A percentile compares a stretch with the other conserved stretches of the same genome.
Evolutionary conservation across 2,113 vertebrate species (phyloP).

Genomic region (Coregonus clupeaformis): DNA sequence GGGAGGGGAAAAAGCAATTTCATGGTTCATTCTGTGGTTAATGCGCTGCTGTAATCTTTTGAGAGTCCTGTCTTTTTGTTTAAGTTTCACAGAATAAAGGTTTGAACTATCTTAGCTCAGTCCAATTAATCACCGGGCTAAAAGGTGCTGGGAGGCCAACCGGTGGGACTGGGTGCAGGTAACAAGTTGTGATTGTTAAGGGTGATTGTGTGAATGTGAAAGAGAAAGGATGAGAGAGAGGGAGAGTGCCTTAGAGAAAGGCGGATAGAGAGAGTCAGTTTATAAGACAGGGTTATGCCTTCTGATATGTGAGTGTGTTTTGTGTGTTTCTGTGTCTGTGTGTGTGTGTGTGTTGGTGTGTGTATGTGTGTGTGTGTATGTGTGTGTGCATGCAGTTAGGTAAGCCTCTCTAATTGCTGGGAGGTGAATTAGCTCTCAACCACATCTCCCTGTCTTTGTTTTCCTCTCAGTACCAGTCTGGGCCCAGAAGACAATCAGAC

Average conservation of each 20-base stretch:
- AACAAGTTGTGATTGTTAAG: slow-evolving; percentile 52
- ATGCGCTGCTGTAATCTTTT: slow-evolving; percentile 73
- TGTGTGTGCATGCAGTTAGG: slow-evolving; percentile 47
- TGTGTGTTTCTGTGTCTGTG: too few relatives aligned
- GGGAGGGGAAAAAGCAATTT: slow-evolving; percentile 83
- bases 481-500: slow-evolving; percentile 68
- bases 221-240: too few relatives aligned
- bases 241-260: too few relatives aligned
- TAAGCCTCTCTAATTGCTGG: slow-evolving; percentile 74
- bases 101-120: slow-evolving; percentile 70
- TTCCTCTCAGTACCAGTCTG: slow-evolving; percentile 62
- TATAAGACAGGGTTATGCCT: too few relatives aligned
- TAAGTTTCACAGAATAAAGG: slow-evolving; percentile 76
- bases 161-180: slow-evolving; percentile 31
- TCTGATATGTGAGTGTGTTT: too few relatives aligned
- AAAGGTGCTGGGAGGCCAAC: slow-evolving; percentile 50
- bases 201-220: slow-evolving; percentile 42
- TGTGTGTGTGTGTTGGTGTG: too few relatives aligned
- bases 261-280: too few relatives aligned
- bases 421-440: slow-evolving; percentile 74
- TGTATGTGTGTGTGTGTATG: slow-evolving; percentile 40
- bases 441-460: slow-evolving; percentile 48
- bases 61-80: slow-evolving; percentile 71
- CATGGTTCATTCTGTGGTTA: slow-evolving; percentile 76
- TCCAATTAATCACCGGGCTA: slow-evolving; percentile 73